A percentile compares a stretch with the other conserved stretches of the same genome.
These are phyloP conservation scores for Cylindroiulus punctatus DNA, from an alignment of 2,888 invertebrate genomes.

Conservation along the genomic window DNA sequence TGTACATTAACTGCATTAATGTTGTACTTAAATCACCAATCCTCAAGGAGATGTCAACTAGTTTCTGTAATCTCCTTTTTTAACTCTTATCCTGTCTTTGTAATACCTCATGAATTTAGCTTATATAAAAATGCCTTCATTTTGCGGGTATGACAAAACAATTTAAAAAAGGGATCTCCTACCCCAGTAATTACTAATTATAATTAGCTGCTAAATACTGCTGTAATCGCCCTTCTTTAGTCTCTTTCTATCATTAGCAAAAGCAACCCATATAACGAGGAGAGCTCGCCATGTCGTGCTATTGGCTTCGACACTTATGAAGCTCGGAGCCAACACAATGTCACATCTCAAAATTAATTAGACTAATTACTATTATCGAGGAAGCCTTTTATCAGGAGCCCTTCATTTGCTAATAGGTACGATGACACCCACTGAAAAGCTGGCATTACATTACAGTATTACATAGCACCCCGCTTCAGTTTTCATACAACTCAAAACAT, in stretches of 20 bases:
- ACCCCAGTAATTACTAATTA: slow-evolving; percentile 4
- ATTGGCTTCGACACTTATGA: neutral
- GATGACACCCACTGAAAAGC: neutral
- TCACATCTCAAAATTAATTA: neutral
- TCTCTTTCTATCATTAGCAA: neutral
- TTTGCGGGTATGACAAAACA: neutral
- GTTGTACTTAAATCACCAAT: too few relatives aligned
- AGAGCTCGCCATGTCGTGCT: neutral
- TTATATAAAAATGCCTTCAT: neutral
- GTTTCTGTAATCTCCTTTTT: too few relatives aligned
- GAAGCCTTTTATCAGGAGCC: neutral
- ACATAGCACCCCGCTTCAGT: too few relatives aligned
- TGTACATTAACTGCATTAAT: too few relatives aligned
- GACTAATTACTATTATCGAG: neutral
- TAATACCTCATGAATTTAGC: too few relatives aligned
- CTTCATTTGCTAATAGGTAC: neutral
- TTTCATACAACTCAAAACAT: too few relatives aligned
- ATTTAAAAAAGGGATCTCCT: neutral
- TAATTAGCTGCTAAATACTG: neutral
- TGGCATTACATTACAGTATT: neutral
- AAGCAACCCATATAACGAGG: neutral
- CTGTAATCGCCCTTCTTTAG: neutral
- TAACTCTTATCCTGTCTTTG: too few relatives aligned
- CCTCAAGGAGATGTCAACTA: too few relatives aligned
- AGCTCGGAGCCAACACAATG: neutral